Percentiles rank a stretch among this genome's conserved stretches.
phyloP scores from a whole-genome alignment of 2,797 vertebrate species.

The Myotis myotis region DNA sequence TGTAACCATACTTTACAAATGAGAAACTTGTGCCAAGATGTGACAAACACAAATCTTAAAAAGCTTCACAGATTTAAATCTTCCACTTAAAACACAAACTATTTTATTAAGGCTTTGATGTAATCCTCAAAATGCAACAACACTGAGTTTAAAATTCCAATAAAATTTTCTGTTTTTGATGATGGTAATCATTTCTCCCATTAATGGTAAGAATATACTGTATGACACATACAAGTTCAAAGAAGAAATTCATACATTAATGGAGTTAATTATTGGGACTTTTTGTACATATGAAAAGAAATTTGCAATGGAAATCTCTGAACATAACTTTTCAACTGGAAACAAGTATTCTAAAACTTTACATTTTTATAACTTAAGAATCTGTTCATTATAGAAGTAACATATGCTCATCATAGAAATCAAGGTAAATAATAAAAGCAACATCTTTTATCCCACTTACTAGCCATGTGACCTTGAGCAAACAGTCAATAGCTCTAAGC shows the following conservation, averaged over 20 bases:
- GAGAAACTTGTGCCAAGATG: slow-evolving; percentile 35
- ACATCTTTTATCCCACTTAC: neutral
- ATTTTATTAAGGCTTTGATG: slow-evolving; percentile 48
- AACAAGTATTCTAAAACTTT: neutral
- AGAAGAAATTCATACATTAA: neutral
- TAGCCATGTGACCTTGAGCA: neutral
- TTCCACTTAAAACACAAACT: slow-evolving; percentile 59
- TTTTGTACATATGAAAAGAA: neutral
- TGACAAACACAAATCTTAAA: slow-evolving; percentile 59
- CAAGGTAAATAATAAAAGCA: neutral
- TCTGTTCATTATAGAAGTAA: neutral
- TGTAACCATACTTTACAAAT: slow-evolving; percentile 57
- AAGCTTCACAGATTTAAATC: slow-evolving; percentile 44
- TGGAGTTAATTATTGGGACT: neutral
- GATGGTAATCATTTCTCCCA: neutral
- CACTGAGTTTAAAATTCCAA: slow-evolving; percentile 32
- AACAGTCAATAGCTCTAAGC: neutral
- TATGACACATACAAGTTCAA: neutral
- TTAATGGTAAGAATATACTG: neutral
- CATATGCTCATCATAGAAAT: neutral
- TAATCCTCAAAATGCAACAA: slow-evolving; percentile 13
- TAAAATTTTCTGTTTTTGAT: neutral
- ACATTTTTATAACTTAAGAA: neutral
- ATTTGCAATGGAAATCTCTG: neutral
- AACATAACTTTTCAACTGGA: neutral